Conservation (phyloP, 1,140 invertebrate species). For the Nomia melanderi region DNA sequence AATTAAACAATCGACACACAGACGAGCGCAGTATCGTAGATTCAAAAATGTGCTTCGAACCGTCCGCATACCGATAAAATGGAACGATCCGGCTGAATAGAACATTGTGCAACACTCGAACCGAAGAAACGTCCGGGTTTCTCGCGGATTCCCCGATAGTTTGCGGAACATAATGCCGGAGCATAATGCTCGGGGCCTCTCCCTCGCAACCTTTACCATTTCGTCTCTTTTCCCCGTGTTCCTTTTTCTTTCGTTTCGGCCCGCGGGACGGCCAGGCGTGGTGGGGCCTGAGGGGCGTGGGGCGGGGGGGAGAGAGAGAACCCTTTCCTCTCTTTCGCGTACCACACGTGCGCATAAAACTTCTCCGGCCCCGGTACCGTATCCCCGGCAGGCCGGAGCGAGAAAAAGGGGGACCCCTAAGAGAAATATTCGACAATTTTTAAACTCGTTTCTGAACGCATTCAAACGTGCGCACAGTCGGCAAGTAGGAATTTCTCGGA, state of each 20-base stretch:
- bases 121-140: not conserved
- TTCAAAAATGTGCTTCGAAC: no score
- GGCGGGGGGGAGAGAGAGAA: not conserved
- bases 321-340: slow-evolving; percentile 23
- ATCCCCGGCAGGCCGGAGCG: slow-evolving; percentile 11
- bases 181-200: slow-evolving; percentile 49
- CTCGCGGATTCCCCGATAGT: slow-evolving; percentile 8
- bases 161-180: slow-evolving; percentile 36
- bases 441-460: slow-evolving; percentile 79
- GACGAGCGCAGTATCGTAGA: no score
- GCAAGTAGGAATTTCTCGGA: slow-evolving; percentile 74
- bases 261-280: not conserved
- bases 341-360: slow-evolving; percentile 43
- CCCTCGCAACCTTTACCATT: slow-evolving; percentile 47
- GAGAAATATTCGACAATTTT: slow-evolving; percentile 79
- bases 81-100: no score
- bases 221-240: slow-evolving; percentile 31
- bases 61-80: no score
- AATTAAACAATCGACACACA: not conserved
- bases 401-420: slow-evolving; percentile 31
- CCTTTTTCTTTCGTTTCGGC: slow-evolving; percentile 24
- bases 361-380: slow-evolving; percentile 1
- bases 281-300: no score
- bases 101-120: no score
- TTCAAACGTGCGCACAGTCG: slow-evolving; percentile 67